Percentiles rank a stretch among this genome's conserved stretches.
Evolutionary conservation across 2,888 invertebrate species (phyloP).

Genomic region (Macaria liturata): DNA sequence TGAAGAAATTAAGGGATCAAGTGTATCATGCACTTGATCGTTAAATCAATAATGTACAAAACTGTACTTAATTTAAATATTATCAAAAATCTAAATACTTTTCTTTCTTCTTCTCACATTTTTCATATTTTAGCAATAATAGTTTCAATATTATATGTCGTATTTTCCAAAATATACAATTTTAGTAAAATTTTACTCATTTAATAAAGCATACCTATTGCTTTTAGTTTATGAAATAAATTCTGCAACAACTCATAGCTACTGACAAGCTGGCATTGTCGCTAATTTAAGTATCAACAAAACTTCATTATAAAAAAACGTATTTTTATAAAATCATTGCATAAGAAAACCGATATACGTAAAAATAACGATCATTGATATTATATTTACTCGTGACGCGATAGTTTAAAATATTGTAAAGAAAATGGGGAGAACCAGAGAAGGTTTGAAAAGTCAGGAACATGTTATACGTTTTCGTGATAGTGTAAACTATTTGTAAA

Average conservation of each 20-base stretch:
- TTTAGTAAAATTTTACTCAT: no score
- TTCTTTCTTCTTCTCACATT: no score
- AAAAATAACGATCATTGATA: constrained; percentile 70
- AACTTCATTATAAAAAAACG: constrained; percentile 64
- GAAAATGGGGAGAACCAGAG: constrained; percentile 50
- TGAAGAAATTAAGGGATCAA: no score
- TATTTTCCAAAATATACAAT: no score
- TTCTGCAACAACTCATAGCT: constrained; percentile 23
- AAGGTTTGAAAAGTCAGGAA: constrained; percentile 65
- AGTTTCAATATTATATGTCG: no score
- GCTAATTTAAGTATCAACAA: constrained; percentile 42
- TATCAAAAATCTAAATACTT: no score
- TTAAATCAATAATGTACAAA: no score
- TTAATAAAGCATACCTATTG: no score
- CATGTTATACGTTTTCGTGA: constrained; percentile 78
- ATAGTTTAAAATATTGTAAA: constrained; percentile 69
- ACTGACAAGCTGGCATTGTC: constrained; percentile 20
- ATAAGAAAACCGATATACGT: constrained; percentile 80
- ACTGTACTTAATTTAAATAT: no score
- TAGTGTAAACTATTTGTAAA: constrained; percentile 79
- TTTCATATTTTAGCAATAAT: no score
- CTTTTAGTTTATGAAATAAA: no score
- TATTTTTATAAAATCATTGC: constrained; percentile 82
- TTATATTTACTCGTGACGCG: constrained; percentile 73
- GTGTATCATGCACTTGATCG: no score